Base-by-base conservation (phyloP, 2,113 vertebrate genomes). In the Prunella fulvescens region DNA sequence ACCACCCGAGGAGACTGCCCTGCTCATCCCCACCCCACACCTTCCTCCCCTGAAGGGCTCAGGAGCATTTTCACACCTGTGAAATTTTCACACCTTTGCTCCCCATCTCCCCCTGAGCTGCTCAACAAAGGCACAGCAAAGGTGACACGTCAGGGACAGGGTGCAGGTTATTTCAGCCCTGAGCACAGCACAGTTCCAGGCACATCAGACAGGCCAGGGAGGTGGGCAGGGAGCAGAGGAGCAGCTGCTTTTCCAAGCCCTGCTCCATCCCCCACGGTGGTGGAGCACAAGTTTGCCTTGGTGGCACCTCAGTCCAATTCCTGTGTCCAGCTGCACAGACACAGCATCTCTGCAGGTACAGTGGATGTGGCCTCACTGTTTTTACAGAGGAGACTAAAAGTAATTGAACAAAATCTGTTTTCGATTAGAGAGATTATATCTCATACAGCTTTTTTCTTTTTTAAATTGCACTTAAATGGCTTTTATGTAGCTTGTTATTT, bases 401-500 rank as follows among this genome's bases (percentile, higher is more conserved):
- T 78, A 92, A 89, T 74, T 87, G 88, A 96, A 72, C 72, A 87
- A 97, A 95, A 95, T 86, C 86, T 87, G 86, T 45, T 95, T 86
- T 86, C 50, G 74, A 93, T 94, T 96, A 95, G 91, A 92, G 86
- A 94, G 95, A 94, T 95, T 90, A 67, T 78, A 91, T 94, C 86
- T 92, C 6, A 3, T 16, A 35, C 35, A 80, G 44, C 1, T 1
- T 45, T 86, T 61, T 61, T 10, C 19, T 84, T 88, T 93, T 81
- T 74, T 37, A 92, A 96, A 96, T 70, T 88, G 70, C 73, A 39
- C 80, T 95, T 92, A 94, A 95, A 95, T 89, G 81, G 69, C 65
- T 96, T 93, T 96, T 93, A 95, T 65, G 76, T 50, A 88, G 65
- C 85, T 94, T 90, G 94, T 90, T 95, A 92, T 94, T 97, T 93